phyloP scores from a whole-genome alignment of 2,797 vertebrate species.

The Xerus rutilus region DNA sequence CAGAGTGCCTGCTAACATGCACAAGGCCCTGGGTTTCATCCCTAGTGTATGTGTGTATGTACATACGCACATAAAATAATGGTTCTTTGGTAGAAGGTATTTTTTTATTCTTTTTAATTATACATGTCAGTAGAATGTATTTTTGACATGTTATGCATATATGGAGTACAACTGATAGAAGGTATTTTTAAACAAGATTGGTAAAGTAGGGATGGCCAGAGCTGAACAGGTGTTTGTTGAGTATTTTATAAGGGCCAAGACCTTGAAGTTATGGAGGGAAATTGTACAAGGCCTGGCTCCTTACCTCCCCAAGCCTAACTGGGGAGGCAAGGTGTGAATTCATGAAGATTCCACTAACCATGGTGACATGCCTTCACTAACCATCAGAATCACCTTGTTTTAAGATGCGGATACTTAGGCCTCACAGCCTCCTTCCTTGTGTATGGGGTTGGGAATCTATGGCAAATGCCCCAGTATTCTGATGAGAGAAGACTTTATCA shows the following conservation, averaged over 20 bases:
- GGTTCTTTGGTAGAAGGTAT: neutral
- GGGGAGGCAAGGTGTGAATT: neutral
- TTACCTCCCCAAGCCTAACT: neutral
- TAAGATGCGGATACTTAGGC: neutral
- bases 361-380: neutral
- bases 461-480: neutral
- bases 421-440: neutral
- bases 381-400: neutral
- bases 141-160: too few species aligned
- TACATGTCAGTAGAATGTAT: too few species aligned
- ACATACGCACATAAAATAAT: neutral
- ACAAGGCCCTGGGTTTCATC: neutral
- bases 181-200: slow-evolving; percentile 20
- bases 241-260: neutral
- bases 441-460: neutral
- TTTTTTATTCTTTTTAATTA: neutral
- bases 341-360: neutral
- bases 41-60: too few species aligned
- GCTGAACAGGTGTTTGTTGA: neutral
- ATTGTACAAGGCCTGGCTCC: neutral
- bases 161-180: neutral
- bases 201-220: neutral
- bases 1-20: neutral
- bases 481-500: neutral
- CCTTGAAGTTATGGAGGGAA: neutral